Base-by-base conservation (phyloP, 2,797 vertebrate genomes). In the Neostethus bicornis region DNA sequence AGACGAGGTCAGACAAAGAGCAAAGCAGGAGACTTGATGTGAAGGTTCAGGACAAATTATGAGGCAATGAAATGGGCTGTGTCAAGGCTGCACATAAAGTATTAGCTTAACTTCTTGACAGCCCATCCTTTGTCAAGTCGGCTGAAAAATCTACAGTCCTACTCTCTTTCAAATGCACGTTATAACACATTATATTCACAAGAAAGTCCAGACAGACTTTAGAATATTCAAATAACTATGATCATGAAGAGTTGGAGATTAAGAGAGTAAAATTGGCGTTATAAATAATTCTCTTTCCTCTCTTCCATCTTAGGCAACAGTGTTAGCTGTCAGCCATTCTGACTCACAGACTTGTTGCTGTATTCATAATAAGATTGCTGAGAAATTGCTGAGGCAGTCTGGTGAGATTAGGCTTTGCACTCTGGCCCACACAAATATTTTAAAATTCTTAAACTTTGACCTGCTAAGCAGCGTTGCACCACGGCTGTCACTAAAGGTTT, bases 381-480 rank as follows among this genome's bases (percentile, higher is more conserved):
- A 85, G 56, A 68, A 68, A 65, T 66, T 28, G 54, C 77, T 57
- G 80, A 79, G 72, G 66, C 77, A 77, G 67, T 56, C 73, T 47
- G 70, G 76, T 77, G 75, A 85, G 84, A 81, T 82, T 84, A 84
- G 11, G 32, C 52, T 72, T 57, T 61, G 58, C 69, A 54, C 66
- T 59, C 56, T 65, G 62, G 68, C 58, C 55, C 58, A 61, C 87
- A 78, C 64, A 35, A 62, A 50, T 71, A 70, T 80, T 82, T 67
- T 69, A 74, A 80, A 77, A 79, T 53, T 58, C 79, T 86, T 80
- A 77, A 83, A 82, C 81, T 71, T 70, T 79, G 70, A 79, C 85
- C 83, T 39, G 57, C 65, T 80, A 86, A 87, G 67, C 60, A 76
- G 62, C 28, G 29, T 34, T 45, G 43, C 31, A 35, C 38, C 31